These are phyloP conservation scores for Cyprinodon tularosa DNA, from an alignment of 2,113 vertebrate genomes.

Conservation along the genomic window DNA sequence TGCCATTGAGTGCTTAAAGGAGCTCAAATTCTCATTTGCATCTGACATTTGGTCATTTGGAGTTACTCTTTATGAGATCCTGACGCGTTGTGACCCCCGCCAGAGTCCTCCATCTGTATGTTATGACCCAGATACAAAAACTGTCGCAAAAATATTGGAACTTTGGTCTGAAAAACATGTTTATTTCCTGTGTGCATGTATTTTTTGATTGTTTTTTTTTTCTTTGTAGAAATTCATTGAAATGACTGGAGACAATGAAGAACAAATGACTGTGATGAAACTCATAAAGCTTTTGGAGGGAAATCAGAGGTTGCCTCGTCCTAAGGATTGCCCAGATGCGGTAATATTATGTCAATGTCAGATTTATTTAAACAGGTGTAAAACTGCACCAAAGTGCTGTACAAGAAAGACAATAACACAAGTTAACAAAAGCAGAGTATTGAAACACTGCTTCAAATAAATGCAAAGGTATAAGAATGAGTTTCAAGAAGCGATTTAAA, in stretches of 20 bases:
- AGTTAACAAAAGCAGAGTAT: too few relatives aligned
- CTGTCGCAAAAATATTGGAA: not conserved
- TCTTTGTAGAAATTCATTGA: conserved; percentile 84
- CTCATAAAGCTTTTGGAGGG: conserved; percentile 84
- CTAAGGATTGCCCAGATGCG: conserved; percentile 84
- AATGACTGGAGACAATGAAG: conserved; percentile 80
- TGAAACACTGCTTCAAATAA: too few relatives aligned
- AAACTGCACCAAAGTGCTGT: too few relatives aligned
- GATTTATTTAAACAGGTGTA: too few relatives aligned
- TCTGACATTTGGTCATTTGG: conserved; percentile 96
- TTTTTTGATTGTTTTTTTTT: not conserved
- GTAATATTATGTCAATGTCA: conserved; percentile 62
- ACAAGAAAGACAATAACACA: too few relatives aligned
- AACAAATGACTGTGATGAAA: conserved; percentile 84
- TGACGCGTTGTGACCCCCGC: conserved; percentile 83
- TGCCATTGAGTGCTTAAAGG: conserved; percentile 91
- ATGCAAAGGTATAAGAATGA: too few relatives aligned
- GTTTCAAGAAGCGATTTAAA: too few relatives aligned
- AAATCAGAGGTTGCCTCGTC: conserved; percentile 80
- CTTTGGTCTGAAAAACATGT: not conserved
- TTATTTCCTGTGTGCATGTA: not conserved
- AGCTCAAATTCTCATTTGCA: conserved; percentile 89
- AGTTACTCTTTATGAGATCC: conserved; percentile 91
- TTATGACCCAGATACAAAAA: not conserved
- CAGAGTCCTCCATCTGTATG: conserved; percentile 86